Evolutionary conservation across 1,140 invertebrate species (phyloP), one percentile per base, ranked within the genome.

Genomic region (Lucilia cuprina): DNA sequence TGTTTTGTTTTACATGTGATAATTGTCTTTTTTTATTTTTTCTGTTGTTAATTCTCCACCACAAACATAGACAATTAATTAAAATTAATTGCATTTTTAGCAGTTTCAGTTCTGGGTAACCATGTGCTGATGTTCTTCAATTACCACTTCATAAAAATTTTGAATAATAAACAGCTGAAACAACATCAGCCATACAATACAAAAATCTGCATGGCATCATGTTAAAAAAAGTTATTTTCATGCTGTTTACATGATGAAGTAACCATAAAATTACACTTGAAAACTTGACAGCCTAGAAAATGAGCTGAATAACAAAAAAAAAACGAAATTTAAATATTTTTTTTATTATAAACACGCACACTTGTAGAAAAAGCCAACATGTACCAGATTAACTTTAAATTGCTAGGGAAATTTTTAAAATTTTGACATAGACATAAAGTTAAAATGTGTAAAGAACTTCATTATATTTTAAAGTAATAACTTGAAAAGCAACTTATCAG

Each of bases 191-290:
- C 4, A 70, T n/a, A 12, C 10, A 19, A 17, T 30, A 30, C 25
- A 30, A 70, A 19, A 70, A 21, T 70, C 65, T 21, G 19, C n/a
- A 19, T 70, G 65, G n/a, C 19, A 70, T 70, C 19, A 70, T 70
- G n/a, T 60, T 60, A 14, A 60, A 60, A 21, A 19, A 70, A 70
- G 7, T 25, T 8, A 70, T 21, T 70, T 70, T 70, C 65, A 70
- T n/a, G 65, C 65, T 25, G 65, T 70, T 70, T 70, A 70, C 19
- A 70, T 70, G 19, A 70, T 25, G 65, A 70, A 70, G 21, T 21
- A 70, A 70, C 65, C 65, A 70, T 70, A 70, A 70, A 70, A 70
- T 70, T 70, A 70, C 65, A 70, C 65, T 25, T 70, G 65, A 70
- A 70, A 12, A 70, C 65, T 70, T 70, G 65, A 70, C 65, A 70